Conservation (phyloP, 2,113 vertebrate species). For the Dromas ardeola region DNA sequence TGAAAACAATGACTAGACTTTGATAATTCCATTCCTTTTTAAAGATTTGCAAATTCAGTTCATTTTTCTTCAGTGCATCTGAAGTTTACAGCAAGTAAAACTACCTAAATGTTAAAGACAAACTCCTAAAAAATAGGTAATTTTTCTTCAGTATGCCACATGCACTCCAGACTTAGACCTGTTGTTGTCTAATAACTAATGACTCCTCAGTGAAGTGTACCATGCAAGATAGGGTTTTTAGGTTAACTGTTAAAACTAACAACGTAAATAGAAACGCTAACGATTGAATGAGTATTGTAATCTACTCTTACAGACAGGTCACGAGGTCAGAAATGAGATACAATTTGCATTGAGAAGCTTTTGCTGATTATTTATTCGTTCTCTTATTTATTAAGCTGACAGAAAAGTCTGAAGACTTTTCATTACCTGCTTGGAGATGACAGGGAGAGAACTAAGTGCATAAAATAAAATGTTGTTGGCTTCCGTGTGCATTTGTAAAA, state of each 20-base stretch:
- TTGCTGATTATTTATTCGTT: not conserved
- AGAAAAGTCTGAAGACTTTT: not conserved
- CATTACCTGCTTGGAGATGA: not conserved
- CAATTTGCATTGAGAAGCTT: not conserved
- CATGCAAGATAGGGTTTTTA: not conserved
- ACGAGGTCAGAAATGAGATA: not conserved
- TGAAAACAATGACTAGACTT: not conserved
- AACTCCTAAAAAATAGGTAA: not conserved
- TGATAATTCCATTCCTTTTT: not conserved
- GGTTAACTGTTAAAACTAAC: not conserved
- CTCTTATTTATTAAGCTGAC: not conserved
- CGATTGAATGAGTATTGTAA: not conserved
- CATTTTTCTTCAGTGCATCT: not conserved
- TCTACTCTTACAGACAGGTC: not conserved
- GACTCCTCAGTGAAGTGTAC: not conserved
- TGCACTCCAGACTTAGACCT: not conserved
- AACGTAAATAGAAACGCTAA: not conserved
- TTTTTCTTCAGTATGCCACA: not conserved
- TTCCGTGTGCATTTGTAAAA: not conserved
- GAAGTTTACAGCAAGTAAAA: not conserved
- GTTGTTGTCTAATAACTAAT: not conserved
- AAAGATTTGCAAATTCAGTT: not conserved
- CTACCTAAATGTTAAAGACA: not conserved
- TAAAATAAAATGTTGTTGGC: not conserved
- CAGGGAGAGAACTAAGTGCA: not conserved